Evolutionary conservation across 2,113 vertebrate species (phyloP), one percentile per base, ranked within the genome.

Genomic region (Calonectris borealis): DNA sequence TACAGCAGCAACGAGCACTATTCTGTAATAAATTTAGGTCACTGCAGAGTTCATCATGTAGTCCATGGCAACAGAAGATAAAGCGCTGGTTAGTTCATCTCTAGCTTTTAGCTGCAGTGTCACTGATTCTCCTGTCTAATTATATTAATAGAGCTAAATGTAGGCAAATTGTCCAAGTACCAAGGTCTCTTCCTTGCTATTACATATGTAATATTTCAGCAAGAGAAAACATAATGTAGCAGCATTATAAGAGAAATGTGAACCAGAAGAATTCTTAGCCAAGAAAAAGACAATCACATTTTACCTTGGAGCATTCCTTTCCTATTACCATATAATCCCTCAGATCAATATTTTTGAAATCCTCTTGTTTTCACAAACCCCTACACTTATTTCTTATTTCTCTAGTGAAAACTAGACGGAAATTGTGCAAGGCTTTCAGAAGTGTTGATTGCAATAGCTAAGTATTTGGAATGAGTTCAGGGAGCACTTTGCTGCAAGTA

Each of bases 21-120:
- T 93, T 97, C 96, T 96, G 79, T 97, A 97, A 98, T 97, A 98
- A 97, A 98, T 98, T 96, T 98, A 97, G 98, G 98, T 98, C 97
- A 98, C 95, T 93, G 94, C 68, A 95, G 98, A 98, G 98, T 98
- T 98, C 97, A 98, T 96, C 94, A 83, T n/a, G 96, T 91, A 97
- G 96, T 98, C 96, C 94, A 97, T 98, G 92, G 98, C 97, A 98
- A 98, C 94, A 88, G 94, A 96, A 97, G 95, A 98, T 96, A 97
- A 97, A 98, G 95, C 8, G 0, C 91, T 83, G 75, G 95, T 97
- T 98, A 96, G 95, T 97, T 96, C 95, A 93, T 97, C 93, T 97
- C 94, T 57, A 52, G 96, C 96, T 97, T 96, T 97, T 93, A 98
- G 93, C 93, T 52, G 17, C 44, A 82, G 42, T 90, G 88, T 97